Conservation (phyloP, 64 coral and sea anemone species). For the Actinia tenebrosa region DNA sequence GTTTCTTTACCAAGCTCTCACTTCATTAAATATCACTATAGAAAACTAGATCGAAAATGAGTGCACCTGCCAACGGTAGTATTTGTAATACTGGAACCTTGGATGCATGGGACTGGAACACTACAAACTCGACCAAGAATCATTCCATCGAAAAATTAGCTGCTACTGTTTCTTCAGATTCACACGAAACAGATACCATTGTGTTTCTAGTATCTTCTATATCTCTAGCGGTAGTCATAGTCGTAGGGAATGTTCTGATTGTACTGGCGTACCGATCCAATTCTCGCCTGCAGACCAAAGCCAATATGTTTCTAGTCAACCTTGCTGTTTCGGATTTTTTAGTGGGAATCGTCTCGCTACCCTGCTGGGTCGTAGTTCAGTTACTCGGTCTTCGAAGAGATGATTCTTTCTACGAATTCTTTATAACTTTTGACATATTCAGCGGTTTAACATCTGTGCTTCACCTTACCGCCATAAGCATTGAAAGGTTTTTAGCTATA, state of each 20-base stretch:
- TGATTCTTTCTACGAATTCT: constrained; percentile 15
- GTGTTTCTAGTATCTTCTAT: constrained; percentile 26
- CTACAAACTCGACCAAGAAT: not conserved
- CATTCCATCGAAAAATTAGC: not conserved
- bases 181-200: constrained; percentile 1
- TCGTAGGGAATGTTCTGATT: constrained; percentile 58
- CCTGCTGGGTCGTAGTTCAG: constrained; percentile 60
- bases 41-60: not conserved
- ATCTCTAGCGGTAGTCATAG: constrained; percentile 38
- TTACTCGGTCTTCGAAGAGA: not conserved
- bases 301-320: constrained; percentile 69
- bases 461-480: constrained; percentile 79
- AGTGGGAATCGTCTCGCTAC: constrained; percentile 56
- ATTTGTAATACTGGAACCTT: not conserved
- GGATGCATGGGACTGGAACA: not conserved
- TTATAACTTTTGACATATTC: constrained; percentile 62
- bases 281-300: constrained; percentile 53
- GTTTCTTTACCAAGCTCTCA: not conserved
- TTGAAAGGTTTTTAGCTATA: constrained; percentile 72
- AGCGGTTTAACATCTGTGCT: constrained; percentile 75
- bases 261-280: constrained; percentile 56
- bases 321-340: constrained; percentile 68
- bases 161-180: not conserved
- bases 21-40: constrained; percentile 3
- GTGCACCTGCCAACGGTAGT: not conserved